These are phyloP conservation scores for Lamellibrachia satsuma DNA, from an alignment of 2,888 invertebrate genomes.

Conservation along the genomic window DNA sequence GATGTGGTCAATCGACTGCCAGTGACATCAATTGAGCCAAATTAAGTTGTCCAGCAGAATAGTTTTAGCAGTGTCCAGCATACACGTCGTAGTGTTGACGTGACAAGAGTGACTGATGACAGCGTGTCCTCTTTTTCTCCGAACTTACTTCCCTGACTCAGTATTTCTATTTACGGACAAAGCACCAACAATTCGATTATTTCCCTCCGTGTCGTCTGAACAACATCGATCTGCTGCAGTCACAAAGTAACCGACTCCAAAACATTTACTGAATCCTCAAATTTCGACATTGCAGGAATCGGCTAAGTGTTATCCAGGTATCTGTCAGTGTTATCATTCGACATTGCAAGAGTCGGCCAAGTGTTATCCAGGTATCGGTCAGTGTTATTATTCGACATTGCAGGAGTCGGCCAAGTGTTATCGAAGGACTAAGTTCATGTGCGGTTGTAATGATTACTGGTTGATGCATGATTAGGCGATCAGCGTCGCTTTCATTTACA, in stretches of 20 bases:
- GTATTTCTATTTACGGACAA: neutral
- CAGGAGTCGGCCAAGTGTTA: neutral
- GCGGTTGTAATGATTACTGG: neutral
- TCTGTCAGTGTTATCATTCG: neutral
- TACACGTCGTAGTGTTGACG: neutral
- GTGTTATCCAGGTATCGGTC: neutral
- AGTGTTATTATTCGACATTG: neutral
- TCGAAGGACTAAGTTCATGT: neutral
- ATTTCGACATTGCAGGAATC: neutral
- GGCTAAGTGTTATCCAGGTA: neutral
- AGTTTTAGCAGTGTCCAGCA: neutral
- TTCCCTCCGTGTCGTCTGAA: neutral
- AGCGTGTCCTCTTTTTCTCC: neutral
- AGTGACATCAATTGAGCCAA: neutral
- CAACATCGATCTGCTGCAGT: neutral
- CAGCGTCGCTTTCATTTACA: neutral
- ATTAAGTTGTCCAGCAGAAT: constrained; percentile 9
- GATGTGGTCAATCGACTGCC: neutral
- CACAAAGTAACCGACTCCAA: neutral
- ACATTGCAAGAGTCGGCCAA: neutral
- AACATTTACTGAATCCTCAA: too few species aligned
- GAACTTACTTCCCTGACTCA: neutral
- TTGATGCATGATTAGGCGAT: neutral
- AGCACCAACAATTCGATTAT: neutral
- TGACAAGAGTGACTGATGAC: neutral